Conservation (phyloP, 2,888 invertebrate genomes). For the Standfussiana lucernea region DNA sequence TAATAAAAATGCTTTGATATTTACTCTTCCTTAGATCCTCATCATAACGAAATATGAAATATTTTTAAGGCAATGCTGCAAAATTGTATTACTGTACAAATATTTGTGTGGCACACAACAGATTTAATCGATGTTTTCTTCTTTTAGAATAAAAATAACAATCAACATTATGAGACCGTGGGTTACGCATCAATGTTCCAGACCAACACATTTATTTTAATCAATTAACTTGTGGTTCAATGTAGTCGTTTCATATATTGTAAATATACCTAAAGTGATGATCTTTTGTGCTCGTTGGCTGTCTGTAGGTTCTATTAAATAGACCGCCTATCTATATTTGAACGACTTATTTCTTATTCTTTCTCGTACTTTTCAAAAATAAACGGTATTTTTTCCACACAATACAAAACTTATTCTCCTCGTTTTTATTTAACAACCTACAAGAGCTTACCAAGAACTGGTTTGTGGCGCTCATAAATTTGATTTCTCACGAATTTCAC, state of each 20-base stretch:
- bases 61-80: slow-evolving; percentile 1
- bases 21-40: slow-evolving; percentile 15
- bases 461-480: slow-evolving; percentile 40
- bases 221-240: background rate
- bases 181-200: background rate
- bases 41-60: slow-evolving; percentile 6
- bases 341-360: background rate
- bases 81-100: background rate
- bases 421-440: slow-evolving; percentile 12
- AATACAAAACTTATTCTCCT: background rate
- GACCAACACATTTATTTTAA: background rate
- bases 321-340: background rate
- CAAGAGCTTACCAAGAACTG: slow-evolving; percentile 31
- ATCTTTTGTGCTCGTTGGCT: background rate
- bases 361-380: background rate
- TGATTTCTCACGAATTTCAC: slow-evolving; percentile 29
- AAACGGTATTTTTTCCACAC: background rate
- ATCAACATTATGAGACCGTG: background rate
- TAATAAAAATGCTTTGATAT: slow-evolving; percentile 34
- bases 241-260: background rate
- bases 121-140: background rate
- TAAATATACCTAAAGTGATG: background rate
- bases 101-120: slow-evolving; percentile 14
- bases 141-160: no score
- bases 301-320: background rate